Evolutionary conservation across 2,797 vertebrate species (phyloP).

Genomic region (Eutrigla gurnardus): DNA sequence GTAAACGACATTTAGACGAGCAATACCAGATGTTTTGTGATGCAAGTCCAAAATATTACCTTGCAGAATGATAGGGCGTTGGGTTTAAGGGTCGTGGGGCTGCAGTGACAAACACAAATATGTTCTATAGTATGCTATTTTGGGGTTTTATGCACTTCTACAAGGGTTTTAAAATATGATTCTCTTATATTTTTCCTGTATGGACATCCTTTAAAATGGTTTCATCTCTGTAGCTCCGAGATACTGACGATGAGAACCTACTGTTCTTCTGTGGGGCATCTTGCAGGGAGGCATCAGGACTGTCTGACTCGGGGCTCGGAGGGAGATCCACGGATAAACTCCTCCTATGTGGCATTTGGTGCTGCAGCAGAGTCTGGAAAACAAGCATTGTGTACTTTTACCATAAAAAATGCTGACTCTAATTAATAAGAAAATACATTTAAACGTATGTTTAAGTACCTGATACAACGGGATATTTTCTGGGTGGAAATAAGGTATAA

Average conservation of each 20-base stretch:
- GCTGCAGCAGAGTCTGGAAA: constrained; percentile 45
- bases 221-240: neutral
- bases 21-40: neutral
- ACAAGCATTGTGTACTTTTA: constrained; percentile 18
- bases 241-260: constrained; percentile 35
- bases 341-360: constrained; percentile 75
- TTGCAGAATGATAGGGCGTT: constrained; percentile 60
- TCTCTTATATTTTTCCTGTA: neutral
- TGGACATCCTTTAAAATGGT: neutral
- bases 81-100: constrained; percentile 59
- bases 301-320: constrained; percentile 60
- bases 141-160: neutral
- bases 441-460: constrained; percentile 35
- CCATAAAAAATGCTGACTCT: neutral
- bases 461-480: constrained; percentile 77
- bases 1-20: neutral
- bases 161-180: neutral
- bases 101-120: constrained; percentile 45
- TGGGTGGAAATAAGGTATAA: constrained; percentile 87
- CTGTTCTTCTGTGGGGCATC: constrained; percentile 47
- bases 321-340: constrained; percentile 77
- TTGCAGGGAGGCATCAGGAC: constrained; percentile 31
- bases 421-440: neutral
- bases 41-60: constrained; percentile 51
- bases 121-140: neutral